These are phyloP conservation scores for Antechinus flavipes DNA, from an alignment of 2,113 vertebrate genomes.

Conservation along the genomic window DNA sequence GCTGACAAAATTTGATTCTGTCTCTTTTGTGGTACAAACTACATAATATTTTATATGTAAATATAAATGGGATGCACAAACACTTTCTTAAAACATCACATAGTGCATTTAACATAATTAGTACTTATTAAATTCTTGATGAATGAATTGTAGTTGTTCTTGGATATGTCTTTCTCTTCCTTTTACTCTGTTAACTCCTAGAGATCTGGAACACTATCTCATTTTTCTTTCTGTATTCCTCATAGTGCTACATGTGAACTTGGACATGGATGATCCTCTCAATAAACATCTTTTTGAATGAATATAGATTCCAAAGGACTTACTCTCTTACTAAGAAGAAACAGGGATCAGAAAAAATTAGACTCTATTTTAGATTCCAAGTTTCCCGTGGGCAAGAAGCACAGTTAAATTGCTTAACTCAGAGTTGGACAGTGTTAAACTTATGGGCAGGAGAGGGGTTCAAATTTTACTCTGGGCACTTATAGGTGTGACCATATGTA, in stretches of 20 bases:
- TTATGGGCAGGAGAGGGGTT: background rate
- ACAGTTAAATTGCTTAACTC: background rate
- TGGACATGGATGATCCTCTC: background rate
- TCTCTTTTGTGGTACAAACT: background rate
- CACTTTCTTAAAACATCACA: no score
- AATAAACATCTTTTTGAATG: background rate
- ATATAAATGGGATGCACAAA: background rate
- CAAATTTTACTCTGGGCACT: background rate
- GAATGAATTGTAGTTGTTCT: background rate
- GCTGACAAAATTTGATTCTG: background rate
- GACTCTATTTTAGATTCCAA: background rate
- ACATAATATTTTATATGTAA: background rate
- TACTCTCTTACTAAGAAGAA: background rate
- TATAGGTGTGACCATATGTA: background rate
- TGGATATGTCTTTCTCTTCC: background rate
- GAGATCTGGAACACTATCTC: background rate
- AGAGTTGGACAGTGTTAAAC: background rate
- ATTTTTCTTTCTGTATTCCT: background rate
- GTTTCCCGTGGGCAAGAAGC: background rate
- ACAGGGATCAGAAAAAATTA: background rate
- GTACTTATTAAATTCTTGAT: background rate
- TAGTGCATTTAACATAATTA: background rate
- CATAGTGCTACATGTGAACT: background rate
- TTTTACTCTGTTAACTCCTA: background rate
- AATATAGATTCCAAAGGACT: no score